phyloP scores from a whole-genome alignment of 1,140 invertebrate genomes.

The Wasmannia auropunctata region DNA sequence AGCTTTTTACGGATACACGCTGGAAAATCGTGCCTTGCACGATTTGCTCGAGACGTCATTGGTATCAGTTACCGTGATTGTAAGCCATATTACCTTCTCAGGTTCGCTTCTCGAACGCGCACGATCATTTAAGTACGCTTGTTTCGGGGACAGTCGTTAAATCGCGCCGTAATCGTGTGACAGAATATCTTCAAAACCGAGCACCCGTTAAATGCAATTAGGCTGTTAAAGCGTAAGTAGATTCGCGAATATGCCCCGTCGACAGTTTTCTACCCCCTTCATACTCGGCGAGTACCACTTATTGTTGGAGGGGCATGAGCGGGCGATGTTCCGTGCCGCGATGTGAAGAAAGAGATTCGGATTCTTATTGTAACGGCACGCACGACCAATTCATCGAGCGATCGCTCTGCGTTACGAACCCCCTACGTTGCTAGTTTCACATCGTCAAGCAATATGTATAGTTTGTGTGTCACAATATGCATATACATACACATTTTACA shows the following conservation, averaged over 20 bases:
- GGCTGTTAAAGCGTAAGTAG: slow-evolving; percentile 63
- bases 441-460: slow-evolving; percentile 13
- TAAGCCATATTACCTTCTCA: neutral
- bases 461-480: neutral
- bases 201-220: slow-evolving; percentile 75
- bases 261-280: slow-evolving; percentile 61
- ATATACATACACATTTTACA: neutral
- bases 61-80: slow-evolving; percentile 39
- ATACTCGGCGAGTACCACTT: slow-evolving; percentile 60
- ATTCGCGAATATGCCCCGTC: slow-evolving; percentile 55
- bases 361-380: slow-evolving; percentile 74
- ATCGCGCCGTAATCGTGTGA: neutral
- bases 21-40: slow-evolving; percentile 4
- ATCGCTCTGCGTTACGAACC: neutral
- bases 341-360: slow-evolving; percentile 66
- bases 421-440: slow-evolving; percentile 10
- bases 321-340: slow-evolving; percentile 38
- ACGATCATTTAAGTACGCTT: neutral
- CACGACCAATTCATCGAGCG: slow-evolving; percentile 52
- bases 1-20: neutral
- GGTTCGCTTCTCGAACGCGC: neutral
- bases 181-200: slow-evolving; percentile 60
- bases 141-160: neutral
- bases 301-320: slow-evolving; percentile 51
- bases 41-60: slow-evolving; percentile 6